phyloP scores from a whole-genome alignment of 2,797 vertebrate genomes.

The Chaetophractus vellerosus region DNA sequence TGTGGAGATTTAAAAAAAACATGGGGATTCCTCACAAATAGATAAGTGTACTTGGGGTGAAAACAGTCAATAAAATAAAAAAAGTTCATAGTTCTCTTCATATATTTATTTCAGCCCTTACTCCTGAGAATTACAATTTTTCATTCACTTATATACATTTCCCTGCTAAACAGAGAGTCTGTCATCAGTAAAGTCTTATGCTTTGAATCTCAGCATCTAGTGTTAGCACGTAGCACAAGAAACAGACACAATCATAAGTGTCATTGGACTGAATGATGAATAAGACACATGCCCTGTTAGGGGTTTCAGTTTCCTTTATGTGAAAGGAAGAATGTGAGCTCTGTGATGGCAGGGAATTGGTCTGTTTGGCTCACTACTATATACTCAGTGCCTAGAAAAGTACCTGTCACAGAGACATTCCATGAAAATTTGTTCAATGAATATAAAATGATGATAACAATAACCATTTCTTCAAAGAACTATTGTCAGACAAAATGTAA shows the following conservation, averaged over 20 bases:
- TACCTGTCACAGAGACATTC: background rate
- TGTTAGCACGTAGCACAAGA: background rate
- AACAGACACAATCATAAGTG: background rate
- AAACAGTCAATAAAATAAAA: background rate
- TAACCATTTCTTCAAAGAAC: background rate
- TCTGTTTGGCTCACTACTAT: too few species aligned
- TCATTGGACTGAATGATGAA: background rate
- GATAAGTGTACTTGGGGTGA: background rate
- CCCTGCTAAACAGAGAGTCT: background rate
- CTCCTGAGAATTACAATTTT: background rate
- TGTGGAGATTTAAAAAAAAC: too few species aligned
- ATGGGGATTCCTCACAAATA: background rate
- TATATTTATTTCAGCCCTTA: background rate
- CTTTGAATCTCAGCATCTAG: background rate
- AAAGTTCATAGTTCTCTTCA: background rate
- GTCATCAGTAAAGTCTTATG: background rate
- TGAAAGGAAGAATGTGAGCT: background rate
- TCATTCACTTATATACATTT: background rate
- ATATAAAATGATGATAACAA: background rate
- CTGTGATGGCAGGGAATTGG: too few species aligned
- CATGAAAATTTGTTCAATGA: background rate
- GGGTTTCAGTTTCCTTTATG: background rate
- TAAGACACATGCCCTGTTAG: background rate
- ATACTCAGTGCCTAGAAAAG: background rate
- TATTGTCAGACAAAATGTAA: background rate